These are phyloP conservation scores for Drosophila parabipectinata DNA, from an alignment of 1,140 invertebrate species.

Conservation along the genomic window DNA sequence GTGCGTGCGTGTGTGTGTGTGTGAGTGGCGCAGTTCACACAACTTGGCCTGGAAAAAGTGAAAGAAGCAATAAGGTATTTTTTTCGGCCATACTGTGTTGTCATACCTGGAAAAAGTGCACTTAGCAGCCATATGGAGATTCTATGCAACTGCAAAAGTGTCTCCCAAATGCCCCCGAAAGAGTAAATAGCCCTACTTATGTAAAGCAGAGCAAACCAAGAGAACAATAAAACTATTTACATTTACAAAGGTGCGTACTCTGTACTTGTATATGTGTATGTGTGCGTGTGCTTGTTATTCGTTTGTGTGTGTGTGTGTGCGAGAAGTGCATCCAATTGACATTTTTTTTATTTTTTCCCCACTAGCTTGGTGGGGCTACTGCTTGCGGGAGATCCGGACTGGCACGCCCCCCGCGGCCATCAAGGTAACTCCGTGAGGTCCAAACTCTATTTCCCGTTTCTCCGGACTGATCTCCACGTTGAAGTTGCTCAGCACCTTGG, in stretches of 20 bases:
- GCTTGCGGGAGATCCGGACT: not conserved
- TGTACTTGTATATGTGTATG: too few relatives aligned
- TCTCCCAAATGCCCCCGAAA: not conserved
- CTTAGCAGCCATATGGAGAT: conserved; percentile 37
- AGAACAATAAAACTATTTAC: conserved; percentile 50
- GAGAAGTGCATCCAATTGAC: conserved; percentile 42
- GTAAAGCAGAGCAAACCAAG: conserved; percentile 37
- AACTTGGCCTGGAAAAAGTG: conserved; percentile 80
- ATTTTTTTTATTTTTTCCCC: conserved; percentile 11
- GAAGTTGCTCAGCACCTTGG: conserved; percentile 67
- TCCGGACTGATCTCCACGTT: conserved; percentile 31
- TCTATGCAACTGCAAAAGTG: conserved; percentile 12
- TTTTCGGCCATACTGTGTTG: conserved; percentile 74
- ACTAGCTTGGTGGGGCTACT: not conserved
- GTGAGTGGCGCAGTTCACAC: conserved; percentile 64
- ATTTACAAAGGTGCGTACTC: conserved; percentile 50
- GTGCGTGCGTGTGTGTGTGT: conserved; percentile 33
- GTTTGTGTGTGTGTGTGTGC: conserved; percentile 4
- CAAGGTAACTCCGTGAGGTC: not conserved
- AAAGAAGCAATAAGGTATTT: conserved; percentile 68
- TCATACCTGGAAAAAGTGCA: conserved; percentile 64
- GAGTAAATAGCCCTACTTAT: conserved; percentile 47
- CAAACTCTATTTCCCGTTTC: not conserved
- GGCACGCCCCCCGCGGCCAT: not conserved
- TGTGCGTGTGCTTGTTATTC: conserved; percentile 2